phyloP scores from a whole-genome alignment of 2,113 vertebrate genomes.

The Coptodon bakossiorum region DNA sequence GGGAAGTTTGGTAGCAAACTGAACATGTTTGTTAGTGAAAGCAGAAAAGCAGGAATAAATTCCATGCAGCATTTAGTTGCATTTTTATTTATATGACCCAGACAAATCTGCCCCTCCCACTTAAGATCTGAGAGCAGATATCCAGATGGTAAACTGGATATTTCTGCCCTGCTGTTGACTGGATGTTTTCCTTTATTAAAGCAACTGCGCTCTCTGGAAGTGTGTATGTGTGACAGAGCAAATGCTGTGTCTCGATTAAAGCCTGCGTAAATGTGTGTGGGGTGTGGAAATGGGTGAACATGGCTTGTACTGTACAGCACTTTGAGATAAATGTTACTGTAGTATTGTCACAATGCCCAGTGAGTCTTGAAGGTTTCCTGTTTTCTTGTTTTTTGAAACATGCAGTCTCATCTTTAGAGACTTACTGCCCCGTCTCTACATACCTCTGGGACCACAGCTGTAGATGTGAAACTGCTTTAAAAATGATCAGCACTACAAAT shows the following conservation, averaged over 20 bases:
- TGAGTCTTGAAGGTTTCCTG: neutral
- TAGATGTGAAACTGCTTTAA: neutral
- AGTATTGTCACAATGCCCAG: too few relatives aligned
- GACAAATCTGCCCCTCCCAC: neutral
- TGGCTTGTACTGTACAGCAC: neutral
- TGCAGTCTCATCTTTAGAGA: neutral
- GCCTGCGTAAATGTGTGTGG: rapidly evolving
- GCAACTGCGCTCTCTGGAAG: rapidly evolving
- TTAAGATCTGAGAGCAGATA: neutral
- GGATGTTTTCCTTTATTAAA: neutral
- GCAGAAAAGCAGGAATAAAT: neutral
- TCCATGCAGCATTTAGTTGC: neutral
- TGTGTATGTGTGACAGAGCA: neutral
- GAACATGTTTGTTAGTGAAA: neutral
- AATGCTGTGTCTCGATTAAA: neutral
- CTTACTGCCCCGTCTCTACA: neutral
- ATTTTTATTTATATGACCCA: neutral
- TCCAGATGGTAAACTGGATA: neutral
- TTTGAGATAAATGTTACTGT: neutral
- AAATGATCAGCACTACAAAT: neutral
- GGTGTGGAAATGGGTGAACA: neutral
- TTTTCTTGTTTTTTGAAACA: neutral
- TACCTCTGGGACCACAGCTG: constrained; percentile 10
- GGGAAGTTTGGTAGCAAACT: neutral
- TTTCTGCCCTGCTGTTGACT: neutral